Conservation (phyloP, 2,797 vertebrate genomes). For the Pempheris klunzingeri region DNA sequence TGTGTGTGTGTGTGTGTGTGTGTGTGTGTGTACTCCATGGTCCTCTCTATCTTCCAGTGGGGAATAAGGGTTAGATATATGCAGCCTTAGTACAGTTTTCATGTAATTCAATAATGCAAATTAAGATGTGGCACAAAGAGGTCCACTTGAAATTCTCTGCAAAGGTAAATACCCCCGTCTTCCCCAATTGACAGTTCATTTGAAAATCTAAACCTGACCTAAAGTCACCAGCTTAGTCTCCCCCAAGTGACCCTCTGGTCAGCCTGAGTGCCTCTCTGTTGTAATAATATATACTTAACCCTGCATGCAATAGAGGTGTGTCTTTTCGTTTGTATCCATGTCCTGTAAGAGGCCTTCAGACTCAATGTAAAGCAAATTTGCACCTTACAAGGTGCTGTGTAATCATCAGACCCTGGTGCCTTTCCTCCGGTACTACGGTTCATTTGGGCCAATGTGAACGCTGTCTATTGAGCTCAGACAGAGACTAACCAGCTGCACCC, state of each 20-base stretch:
- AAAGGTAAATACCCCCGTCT: not conserved
- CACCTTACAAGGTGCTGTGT: not conserved
- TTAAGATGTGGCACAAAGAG: not conserved
- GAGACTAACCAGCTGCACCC: too few species aligned
- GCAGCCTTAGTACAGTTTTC: not conserved
- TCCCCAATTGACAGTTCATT: not conserved
- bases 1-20: conserved; percentile 19
- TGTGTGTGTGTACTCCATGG: conserved; percentile 5
- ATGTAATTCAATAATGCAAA: not conserved
- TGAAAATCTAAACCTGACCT: not conserved
- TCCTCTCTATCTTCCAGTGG: conserved; percentile 16
- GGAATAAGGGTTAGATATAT: conserved; percentile 11
- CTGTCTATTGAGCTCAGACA: too few species aligned
- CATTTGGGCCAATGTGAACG: too few species aligned
- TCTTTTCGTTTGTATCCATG: not conserved
- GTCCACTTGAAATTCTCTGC: not conserved
- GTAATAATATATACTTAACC: not conserved
- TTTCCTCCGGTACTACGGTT: too few species aligned
- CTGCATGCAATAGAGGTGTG: not conserved
- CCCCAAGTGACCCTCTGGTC: not conserved
- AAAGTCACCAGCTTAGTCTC: not conserved
- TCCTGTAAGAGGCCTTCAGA: not conserved
- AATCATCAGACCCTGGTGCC: too few species aligned
- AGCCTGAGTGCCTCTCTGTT: not conserved
- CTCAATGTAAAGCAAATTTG: not conserved